A percentile compares a stretch with the other conserved stretches of the same genome.
Conservation (phyloP, 2,113 vertebrate genomes). For the Dendrocopos noguchii region DNA sequence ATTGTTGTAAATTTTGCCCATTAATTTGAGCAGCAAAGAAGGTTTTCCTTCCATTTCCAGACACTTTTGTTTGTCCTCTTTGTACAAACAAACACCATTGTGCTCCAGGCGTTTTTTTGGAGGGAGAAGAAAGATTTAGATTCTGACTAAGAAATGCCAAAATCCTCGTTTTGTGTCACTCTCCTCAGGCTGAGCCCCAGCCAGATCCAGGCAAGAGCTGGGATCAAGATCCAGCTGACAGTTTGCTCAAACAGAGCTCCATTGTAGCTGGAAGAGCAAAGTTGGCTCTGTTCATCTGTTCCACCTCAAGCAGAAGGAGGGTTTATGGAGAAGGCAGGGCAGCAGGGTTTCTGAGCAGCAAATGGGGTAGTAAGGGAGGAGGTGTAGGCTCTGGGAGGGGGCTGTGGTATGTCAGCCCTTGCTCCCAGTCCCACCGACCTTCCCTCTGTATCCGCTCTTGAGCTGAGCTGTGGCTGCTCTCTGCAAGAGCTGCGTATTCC, state of each 20-base stretch:
- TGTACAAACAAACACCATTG: not conserved
- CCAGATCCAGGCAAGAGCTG: not conserved
- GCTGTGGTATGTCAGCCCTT: not conserved
- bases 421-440: not conserved
- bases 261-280: not conserved
- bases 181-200: not conserved
- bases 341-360: not conserved
- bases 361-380: not conserved
- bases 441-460: not conserved
- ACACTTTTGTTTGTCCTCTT: not conserved
- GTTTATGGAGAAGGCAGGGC: not conserved
- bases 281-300: not conserved
- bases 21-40: not conserved
- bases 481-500: not conserved
- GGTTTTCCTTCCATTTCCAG: conserved; percentile 25
- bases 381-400: not conserved
- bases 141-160: not conserved
- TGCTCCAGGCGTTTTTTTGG: not conserved
- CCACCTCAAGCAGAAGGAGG: not conserved
- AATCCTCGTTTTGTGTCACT: not conserved
- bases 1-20: not conserved
- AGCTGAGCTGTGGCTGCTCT: not conserved
- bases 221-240: not conserved
- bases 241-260: not conserved
- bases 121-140: not conserved